phyloP scores from a whole-genome alignment of 2,888 invertebrate genomes.

The Eucriotettix oculatus region DNA sequence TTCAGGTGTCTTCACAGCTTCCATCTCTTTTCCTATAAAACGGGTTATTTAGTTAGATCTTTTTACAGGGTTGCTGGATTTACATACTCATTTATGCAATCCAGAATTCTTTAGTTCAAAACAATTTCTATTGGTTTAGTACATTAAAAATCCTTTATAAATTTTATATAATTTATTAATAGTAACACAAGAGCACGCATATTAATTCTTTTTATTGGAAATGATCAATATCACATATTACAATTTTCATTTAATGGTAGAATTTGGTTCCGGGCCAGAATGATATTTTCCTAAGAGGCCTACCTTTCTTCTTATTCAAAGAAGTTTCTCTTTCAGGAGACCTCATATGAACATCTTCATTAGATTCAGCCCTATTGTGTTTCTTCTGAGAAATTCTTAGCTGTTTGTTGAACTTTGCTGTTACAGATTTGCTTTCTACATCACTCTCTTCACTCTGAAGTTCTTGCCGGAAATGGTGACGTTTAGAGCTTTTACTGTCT shows the following conservation, averaged over 20 bases:
- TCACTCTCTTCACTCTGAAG: slow-evolving; percentile 5
- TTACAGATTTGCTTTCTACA: slow-evolving; percentile 3
- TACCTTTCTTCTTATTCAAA: slow-evolving; percentile 39
- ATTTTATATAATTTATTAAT: not conserved
- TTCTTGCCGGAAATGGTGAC: slow-evolving; percentile 2
- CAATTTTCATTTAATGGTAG: slow-evolving; percentile 5
- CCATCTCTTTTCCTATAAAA: slow-evolving; percentile 10
- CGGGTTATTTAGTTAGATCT: slow-evolving; percentile 2
- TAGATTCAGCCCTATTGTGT: slow-evolving; percentile 1
- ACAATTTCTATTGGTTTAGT: not conserved
- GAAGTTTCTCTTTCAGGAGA: slow-evolving; percentile 6
- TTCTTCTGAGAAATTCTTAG: slow-evolving; percentile 5
- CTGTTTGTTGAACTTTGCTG: slow-evolving; percentile 9
- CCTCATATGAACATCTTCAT: not conserved
- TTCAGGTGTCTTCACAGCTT: slow-evolving; percentile 6
- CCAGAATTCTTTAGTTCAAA: too few species aligned
- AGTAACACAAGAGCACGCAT: too few species aligned
- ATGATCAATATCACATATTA: too few species aligned
- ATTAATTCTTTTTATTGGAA: too few species aligned
- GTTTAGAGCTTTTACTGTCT: slow-evolving; percentile 13
- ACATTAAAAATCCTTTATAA: not conserved
- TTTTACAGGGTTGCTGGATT: not conserved
- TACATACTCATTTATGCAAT: too few species aligned
- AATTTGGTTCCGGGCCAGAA: slow-evolving; percentile 58
- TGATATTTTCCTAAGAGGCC: slow-evolving; percentile 53